Evolutionary conservation across 2,888 invertebrate genomes (phyloP).

Genomic region (Atethmia centrago): DNA sequence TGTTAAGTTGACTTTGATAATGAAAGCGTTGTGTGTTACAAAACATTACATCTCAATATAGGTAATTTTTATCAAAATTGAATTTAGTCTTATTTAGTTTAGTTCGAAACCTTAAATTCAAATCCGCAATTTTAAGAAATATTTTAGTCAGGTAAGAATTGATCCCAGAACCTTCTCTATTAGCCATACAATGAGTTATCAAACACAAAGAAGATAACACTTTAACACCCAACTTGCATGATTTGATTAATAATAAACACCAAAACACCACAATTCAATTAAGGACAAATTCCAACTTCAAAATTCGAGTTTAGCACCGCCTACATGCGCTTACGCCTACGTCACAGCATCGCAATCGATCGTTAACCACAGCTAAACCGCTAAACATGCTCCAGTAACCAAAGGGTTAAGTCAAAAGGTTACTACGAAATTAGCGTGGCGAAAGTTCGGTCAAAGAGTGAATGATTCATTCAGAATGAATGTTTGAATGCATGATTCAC

Average conservation of each 20-base stretch:
- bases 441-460: conserved; percentile 57
- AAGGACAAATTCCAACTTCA: conserved; percentile 52
- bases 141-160: neutral
- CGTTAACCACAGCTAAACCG: conserved; percentile 47
- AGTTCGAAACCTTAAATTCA: neutral
- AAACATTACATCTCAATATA: neutral
- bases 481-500: conserved; percentile 62
- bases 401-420: conserved; percentile 55
- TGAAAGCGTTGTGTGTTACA: neutral
- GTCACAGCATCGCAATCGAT: conserved; percentile 61
- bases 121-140: neutral
- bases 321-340: conserved; percentile 65
- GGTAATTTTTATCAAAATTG: neutral
- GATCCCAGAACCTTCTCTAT: neutral
- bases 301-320: conserved; percentile 46
- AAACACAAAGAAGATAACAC: neutral
- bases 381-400: conserved; percentile 62
- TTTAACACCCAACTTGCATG: neutral
- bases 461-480: conserved; percentile 59
- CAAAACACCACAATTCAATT: conserved; percentile 42
- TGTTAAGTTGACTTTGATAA: conserved; percentile 10
- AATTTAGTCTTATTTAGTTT: too few species aligned
- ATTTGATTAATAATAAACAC: conserved; percentile 1
- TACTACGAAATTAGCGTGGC: conserved; percentile 60
- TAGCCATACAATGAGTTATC: neutral